phyloP scores from a whole-genome alignment of 2,888 invertebrate species.

The Aspidapion aeneum region DNA sequence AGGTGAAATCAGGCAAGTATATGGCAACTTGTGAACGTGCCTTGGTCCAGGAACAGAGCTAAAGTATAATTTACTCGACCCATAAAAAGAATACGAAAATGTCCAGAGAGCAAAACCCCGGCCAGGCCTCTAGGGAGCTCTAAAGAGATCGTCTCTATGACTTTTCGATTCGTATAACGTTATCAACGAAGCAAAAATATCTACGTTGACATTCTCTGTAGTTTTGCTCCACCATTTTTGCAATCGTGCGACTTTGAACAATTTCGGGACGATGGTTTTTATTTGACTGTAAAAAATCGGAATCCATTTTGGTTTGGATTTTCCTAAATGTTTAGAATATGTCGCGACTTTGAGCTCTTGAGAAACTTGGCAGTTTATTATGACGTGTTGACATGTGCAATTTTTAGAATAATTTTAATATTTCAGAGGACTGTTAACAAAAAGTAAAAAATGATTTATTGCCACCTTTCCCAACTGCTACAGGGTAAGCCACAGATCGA shows the following conservation, averaged over 20 bases:
- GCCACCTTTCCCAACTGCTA: no score
- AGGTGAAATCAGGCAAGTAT: slow-evolving; percentile 37
- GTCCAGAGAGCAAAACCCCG: slow-evolving; percentile 40
- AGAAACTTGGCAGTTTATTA: no score
- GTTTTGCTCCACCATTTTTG: neutral
- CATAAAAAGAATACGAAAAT: slow-evolving; percentile 50
- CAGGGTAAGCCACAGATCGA: no score
- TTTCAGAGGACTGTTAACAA: no score
- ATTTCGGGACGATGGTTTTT: no score
- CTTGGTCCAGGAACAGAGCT: slow-evolving; percentile 30
- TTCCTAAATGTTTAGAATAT: no score
- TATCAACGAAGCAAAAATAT: neutral
- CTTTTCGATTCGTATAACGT: slow-evolving; percentile 23
- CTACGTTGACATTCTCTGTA: neutral
- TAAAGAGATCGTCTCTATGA: slow-evolving; percentile 51
- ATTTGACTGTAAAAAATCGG: no score
- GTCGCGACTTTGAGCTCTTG: no score
- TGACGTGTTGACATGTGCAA: no score
- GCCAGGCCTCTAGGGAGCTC: slow-evolving; percentile 43
- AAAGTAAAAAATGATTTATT: no score
- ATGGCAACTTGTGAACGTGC: slow-evolving; percentile 21
- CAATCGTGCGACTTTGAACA: neutral
- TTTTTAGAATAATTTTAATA: no score
- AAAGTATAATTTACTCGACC: slow-evolving; percentile 49
- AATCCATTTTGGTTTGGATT: no score